Evolutionary conservation across 2,113 vertebrate species (phyloP), one percentile per base, ranked within the genome.

Genomic region (Henicopernis longicauda): DNA sequence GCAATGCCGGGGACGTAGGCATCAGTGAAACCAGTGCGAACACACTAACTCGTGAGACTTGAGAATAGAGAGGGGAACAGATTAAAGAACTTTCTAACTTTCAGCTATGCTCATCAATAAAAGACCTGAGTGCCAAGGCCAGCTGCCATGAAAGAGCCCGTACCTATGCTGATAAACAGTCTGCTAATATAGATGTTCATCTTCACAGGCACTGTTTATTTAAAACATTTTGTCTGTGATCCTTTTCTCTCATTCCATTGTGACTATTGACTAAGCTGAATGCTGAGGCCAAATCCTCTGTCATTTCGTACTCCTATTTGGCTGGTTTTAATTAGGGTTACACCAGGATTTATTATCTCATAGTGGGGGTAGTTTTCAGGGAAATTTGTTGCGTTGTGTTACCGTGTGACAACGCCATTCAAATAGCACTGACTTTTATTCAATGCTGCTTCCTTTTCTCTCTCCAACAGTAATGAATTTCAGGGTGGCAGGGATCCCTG

Each of bases 1-100:
- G 55, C 36, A 52, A 3, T 25, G 25, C 26, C 0, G 2, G 26
- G 18, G 13, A 40, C 11, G 3, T 9, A 32, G 14, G 12, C 42
- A 57, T 4, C 47, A 15, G 32, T 40, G 29, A 40, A 87, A 79
- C 66, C 20, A 52, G 34, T 29, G 42, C 0, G 0, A 50, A 45
- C 5, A 2, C 9, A 7, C 22, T 32, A 27, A 40, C 8, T 42
- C 0, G 0, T 42, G 32, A 57, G 17, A 40, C n/a, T 84, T 23
- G 5, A 36, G 23, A 86, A 27, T 29, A 45, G 20, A 31, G 42
- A 40, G 17, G 8, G 55, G 17, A 16, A 36, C 13, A 58, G 45
- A 47, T 57, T 36, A 34, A 89, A 69, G 29, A 58, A 36, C 21
- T 58, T 58, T 20, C 7, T 42, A 29, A 57, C 22, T 85, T 81